Evolutionary conservation across 2,113 vertebrate species (phyloP), one percentile per base, ranked within the genome.

Genomic region (Camelus dromedarius): DNA sequence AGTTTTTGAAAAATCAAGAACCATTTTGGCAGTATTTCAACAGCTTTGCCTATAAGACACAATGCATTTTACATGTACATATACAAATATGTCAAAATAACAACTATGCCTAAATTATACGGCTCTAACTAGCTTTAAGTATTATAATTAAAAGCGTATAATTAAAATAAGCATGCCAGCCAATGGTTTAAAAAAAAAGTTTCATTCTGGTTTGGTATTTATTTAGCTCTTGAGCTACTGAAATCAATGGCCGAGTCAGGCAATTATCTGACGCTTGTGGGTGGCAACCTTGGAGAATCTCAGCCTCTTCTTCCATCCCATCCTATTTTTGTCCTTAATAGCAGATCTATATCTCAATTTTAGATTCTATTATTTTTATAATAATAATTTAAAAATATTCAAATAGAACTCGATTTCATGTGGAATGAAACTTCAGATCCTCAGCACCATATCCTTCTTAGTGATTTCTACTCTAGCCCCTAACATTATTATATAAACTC

Each of bases 121-220:
- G 95, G 76, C 82, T 88, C 8, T 90, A 93, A 89, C 81, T 88
- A 66, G 35, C 50, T 79, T 92, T 97, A 95, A 97, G 89, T 92
- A 85, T 70, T 97, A 26, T 96, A 89, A 97, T 96, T 95, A 96
- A 97, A 96, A 85, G 28, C 81, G n/a, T 67, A 30, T 88, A 83
- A 92, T 97, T 89, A 91, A 94, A 97, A 89, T 76, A 94, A 97
- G 72, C 62, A 54, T 48, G 12, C 4, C 35, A 95, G 50, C 62
- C 89, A 70, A n/a, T 50, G 73, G 56, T 77, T 80, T 77, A 24
- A 69, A 77, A 95, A 73, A 73, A 83, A 75, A 42, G 48, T 48
- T 77, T 75, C 35, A 66, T 64, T 93, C 75, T 64, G 48, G 10
- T 80, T 75, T 60, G 56, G 56, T 20, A 26, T 95, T 83, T 89